Percentiles rank a stretch among this genome's conserved stretches.
Evolutionary conservation across 2,888 invertebrate species (phyloP).

Genomic region (Lysandra coridon): DNA sequence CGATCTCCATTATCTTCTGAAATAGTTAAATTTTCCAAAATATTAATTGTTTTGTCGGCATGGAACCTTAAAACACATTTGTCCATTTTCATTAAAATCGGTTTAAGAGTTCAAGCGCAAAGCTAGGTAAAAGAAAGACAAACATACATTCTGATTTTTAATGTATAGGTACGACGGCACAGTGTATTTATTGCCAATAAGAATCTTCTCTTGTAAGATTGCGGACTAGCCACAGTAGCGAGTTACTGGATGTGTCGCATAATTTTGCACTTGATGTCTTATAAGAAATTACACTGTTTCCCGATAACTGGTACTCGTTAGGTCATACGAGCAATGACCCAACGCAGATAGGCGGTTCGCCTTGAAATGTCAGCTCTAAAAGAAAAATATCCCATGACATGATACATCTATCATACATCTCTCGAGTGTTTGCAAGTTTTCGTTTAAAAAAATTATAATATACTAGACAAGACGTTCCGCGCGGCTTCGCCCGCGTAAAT

Average conservation of each 20-base stretch:
- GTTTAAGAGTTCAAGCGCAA: not conserved
- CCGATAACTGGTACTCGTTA: slow-evolving; percentile 26
- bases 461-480: not conserved
- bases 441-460: not conserved
- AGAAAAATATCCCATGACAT: slow-evolving; percentile 37
- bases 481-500: too few species aligned
- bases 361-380: not conserved
- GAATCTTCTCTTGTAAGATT: not conserved
- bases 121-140: not conserved
- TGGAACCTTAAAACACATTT: too few species aligned
- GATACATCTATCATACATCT: slow-evolving; percentile 19
- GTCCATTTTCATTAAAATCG: not conserved
- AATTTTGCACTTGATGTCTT: slow-evolving; percentile 15
- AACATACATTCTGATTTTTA: not conserved
- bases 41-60: not conserved
- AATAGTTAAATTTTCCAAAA: not conserved
- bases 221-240: not conserved
- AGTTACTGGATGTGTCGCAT: not conserved
- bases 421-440: not conserved
- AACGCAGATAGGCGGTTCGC: slow-evolving; percentile 21
- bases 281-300: slow-evolving; percentile 22
- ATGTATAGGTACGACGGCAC: not conserved
- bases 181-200: not conserved
- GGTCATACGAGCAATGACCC: slow-evolving; percentile 30
- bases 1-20: not conserved